Percentiles rank a stretch among this genome's conserved stretches.
phyloP scores from a whole-genome alignment of 1,140 invertebrate species.

The Sycobia sp. region DNA sequence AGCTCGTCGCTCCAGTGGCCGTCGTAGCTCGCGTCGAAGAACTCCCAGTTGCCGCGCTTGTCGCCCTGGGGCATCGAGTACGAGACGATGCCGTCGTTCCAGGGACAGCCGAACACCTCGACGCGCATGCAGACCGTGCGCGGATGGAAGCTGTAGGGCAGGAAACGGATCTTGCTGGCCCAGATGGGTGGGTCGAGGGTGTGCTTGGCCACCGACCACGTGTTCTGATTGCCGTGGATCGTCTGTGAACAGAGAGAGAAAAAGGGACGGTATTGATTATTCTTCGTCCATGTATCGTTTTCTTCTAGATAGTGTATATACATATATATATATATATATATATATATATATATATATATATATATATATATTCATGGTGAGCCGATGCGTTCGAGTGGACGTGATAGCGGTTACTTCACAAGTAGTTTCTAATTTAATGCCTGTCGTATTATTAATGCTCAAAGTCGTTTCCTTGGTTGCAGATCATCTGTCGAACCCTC shows the following conservation, averaged over 20 bases:
- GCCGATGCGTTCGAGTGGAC: too few species aligned
- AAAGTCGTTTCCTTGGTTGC: too few species aligned
- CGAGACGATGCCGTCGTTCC: conserved; percentile 65
- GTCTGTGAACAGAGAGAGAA: conserved; percentile 64
- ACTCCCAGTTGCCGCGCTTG: conserved; percentile 79
- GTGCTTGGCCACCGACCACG: conserved; percentile 78
- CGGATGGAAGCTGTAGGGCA: conserved; percentile 81
- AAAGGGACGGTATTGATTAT: too few species aligned
- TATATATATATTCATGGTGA: too few species aligned
- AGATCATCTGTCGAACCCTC: too few species aligned
- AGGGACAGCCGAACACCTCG: conserved; percentile 80
- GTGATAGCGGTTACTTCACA: too few species aligned
- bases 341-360: too few species aligned
- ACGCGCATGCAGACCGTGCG: conserved; percentile 87
- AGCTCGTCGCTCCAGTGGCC: conserved; percentile 77
- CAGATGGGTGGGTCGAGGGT: conserved; percentile 78
- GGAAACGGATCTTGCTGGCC: conserved; percentile 78
- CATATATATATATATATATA: too few species aligned
- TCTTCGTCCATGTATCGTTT: too few species aligned
- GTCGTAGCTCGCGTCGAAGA: conserved; percentile 92
- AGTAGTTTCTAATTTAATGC: too few species aligned
- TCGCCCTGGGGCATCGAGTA: conserved; percentile 72
- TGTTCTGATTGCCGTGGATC: conserved; percentile 80
- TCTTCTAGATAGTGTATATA: too few species aligned
- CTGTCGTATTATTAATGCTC: too few species aligned